These are phyloP conservation scores for Hucho hucho DNA, from an alignment of 2,113 vertebrate genomes.

Conservation along the genomic window DNA sequence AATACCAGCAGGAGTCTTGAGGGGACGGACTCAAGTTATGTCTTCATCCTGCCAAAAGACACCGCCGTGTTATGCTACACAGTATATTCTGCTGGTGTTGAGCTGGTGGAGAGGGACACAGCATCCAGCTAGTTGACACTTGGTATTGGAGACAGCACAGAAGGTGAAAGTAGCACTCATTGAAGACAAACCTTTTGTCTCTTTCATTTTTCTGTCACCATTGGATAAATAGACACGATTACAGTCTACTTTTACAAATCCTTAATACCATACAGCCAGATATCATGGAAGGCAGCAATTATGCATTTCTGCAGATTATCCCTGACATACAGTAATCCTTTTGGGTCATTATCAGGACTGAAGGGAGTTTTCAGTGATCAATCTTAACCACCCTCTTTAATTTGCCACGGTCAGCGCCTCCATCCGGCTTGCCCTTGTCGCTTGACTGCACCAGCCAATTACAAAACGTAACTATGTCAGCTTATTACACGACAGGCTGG, in stretches of 20 bases:
- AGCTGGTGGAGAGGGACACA: background rate
- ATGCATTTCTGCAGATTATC: constrained; percentile 58
- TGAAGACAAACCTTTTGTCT: too few relatives aligned
- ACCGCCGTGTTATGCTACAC: background rate
- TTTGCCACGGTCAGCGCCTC: constrained; percentile 70
- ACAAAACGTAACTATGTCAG: constrained; percentile 62
- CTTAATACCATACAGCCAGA: constrained; percentile 48
- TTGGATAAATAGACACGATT: constrained; percentile 29
- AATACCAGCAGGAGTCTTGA: constrained; percentile 29
- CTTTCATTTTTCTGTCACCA: constrained; percentile 39
- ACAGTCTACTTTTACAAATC: background rate
- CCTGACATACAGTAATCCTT: constrained; percentile 52
- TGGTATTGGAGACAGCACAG: background rate
- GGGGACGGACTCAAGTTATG: constrained; percentile 8
- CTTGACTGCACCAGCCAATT: constrained; percentile 69
- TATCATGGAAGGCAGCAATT: constrained; percentile 49
- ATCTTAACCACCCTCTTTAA: constrained; percentile 73
- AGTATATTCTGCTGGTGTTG: background rate
- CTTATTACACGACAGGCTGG: constrained; percentile 65
- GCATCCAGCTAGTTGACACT: background rate
- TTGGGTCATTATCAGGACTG: constrained; percentile 51
- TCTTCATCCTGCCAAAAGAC: constrained; percentile 31
- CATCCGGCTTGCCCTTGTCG: constrained; percentile 71
- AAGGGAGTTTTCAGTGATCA: constrained; percentile 62
- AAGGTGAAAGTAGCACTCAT: constrained; percentile 34